A percentile compares a stretch with the other conserved stretches of the same genome.
Conservation (phyloP, 2,888 invertebrate genomes). For the Drosophila infuscata region DNA sequence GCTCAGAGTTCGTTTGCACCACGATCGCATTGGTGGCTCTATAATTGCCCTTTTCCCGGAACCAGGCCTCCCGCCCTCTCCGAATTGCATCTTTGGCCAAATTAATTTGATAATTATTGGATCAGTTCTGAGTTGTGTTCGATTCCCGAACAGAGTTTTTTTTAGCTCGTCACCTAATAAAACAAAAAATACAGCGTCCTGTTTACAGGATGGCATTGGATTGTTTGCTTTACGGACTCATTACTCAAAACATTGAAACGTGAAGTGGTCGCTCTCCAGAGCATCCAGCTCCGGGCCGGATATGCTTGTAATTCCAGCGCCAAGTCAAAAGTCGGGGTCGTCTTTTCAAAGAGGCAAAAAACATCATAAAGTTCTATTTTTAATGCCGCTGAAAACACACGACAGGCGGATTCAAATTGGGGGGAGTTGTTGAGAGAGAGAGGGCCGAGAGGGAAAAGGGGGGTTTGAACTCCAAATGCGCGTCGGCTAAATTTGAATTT, state of each 20-base stretch:
- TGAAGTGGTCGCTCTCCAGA: constrained; percentile 50
- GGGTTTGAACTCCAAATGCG: constrained; percentile 51
- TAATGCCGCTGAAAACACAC: constrained; percentile 56
- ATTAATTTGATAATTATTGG: not conserved
- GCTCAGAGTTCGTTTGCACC: constrained; percentile 41
- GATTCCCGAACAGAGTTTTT: not conserved
- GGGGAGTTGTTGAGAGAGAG: constrained; percentile 55
- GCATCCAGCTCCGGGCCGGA: constrained; percentile 52
- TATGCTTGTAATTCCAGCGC: constrained; percentile 69
- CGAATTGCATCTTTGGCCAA: constrained; percentile 13
- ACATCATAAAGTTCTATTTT: constrained; percentile 79
- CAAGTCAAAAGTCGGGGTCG: constrained; percentile 46
- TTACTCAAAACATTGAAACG: constrained; percentile 57
- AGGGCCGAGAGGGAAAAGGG: not conserved
- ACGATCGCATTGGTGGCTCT: not conserved
- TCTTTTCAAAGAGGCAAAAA: constrained; percentile 62
- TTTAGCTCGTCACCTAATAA: constrained; percentile 55
- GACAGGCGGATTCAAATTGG: constrained; percentile 36
- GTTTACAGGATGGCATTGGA: constrained; percentile 60
- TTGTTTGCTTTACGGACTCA: constrained; percentile 25
- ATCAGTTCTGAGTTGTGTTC: constrained; percentile 10
- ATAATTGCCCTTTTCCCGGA: constrained; percentile 30
- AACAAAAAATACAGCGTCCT: constrained; percentile 52
- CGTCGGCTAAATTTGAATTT: constrained; percentile 50
- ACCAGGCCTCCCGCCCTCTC: not conserved